phyloP scores from a whole-genome alignment of 37 sponge, comb jelly and placozoan species.

The Aplysina aerophoba region DNA sequence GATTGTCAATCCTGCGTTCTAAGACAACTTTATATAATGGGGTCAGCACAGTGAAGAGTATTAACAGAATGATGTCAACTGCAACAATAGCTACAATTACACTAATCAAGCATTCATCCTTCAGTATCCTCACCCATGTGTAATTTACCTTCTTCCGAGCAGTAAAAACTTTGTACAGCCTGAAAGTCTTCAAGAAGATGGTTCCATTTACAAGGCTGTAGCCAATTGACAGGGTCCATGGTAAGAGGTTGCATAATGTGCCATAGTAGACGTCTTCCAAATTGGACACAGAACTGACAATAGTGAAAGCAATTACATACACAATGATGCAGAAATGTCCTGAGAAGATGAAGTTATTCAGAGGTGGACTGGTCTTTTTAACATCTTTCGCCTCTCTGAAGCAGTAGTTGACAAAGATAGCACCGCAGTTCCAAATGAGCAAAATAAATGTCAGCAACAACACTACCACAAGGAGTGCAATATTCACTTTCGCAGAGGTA shows the following conservation, averaged over 20 bases:
- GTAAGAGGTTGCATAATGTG: neutral
- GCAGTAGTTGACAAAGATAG: neutral
- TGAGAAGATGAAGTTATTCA: conserved; percentile 16
- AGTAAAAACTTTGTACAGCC: neutral
- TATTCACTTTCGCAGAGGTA: neutral
- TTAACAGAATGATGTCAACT: neutral
- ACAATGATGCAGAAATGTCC: neutral
- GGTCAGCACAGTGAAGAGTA: neutral
- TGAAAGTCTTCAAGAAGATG: neutral
- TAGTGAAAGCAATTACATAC: neutral
- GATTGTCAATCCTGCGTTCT: too few relatives aligned
- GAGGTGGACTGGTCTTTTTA: neutral
- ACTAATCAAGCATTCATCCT: neutral
- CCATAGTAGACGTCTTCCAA: neutral
- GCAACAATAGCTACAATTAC: neutral
- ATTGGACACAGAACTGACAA: neutral
- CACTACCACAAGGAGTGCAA: neutral
- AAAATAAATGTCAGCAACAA: neutral
- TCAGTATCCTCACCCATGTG: neutral
- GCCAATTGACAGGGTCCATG: conserved; percentile 10
- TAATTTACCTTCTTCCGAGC: neutral
- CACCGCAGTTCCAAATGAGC: neutral
- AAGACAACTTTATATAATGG: neutral
- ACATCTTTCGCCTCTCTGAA: neutral
- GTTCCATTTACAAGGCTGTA: conserved; percentile 7